phyloP scores from a whole-genome alignment of 1,140 invertebrate genomes.

The Neuroterus valhalla region DNA sequence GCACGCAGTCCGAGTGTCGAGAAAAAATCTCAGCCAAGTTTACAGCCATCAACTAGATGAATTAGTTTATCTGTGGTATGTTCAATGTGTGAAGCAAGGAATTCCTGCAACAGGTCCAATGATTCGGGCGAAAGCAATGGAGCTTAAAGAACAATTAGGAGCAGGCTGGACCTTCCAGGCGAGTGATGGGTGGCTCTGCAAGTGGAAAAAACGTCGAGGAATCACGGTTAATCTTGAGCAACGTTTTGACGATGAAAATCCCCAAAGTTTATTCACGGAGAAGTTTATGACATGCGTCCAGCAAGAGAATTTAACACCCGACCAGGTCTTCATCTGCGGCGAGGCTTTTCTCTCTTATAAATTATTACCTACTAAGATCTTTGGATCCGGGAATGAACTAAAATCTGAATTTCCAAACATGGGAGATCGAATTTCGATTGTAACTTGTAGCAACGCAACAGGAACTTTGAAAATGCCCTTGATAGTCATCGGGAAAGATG shows the following conservation, averaged over 20 bases:
- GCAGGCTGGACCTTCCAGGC: not conserved
- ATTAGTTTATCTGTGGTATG: constrained; percentile 9
- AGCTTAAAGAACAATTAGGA: constrained; percentile 4
- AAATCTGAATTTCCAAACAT: not conserved
- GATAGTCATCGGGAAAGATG: not conserved
- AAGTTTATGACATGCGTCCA: not conserved
- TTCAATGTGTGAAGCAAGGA: constrained; percentile 4
- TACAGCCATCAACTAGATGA: not conserved
- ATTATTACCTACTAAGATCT: not conserved
- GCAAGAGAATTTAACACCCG: not conserved
- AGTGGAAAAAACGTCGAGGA: constrained; percentile 3
- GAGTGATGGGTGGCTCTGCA: not conserved
- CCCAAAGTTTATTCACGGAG: not conserved
- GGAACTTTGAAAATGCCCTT: not conserved
- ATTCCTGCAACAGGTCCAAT: not conserved
- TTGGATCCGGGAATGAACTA: not conserved
- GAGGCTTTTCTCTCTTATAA: not conserved
- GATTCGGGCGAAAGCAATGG: constrained; percentile 11
- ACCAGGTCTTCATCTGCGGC: not conserved
- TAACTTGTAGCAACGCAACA: constrained; percentile 3
- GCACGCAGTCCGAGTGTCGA: not conserved
- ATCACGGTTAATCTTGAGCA: not conserved
- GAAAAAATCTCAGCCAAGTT: constrained; percentile 9
- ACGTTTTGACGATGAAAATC: not conserved
- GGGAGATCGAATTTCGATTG: not conserved